A percentile compares a stretch with the other conserved stretches of the same genome.
phyloP scores from a whole-genome alignment of 2,888 invertebrate species.

The Perizoma flavofasciatum region DNA sequence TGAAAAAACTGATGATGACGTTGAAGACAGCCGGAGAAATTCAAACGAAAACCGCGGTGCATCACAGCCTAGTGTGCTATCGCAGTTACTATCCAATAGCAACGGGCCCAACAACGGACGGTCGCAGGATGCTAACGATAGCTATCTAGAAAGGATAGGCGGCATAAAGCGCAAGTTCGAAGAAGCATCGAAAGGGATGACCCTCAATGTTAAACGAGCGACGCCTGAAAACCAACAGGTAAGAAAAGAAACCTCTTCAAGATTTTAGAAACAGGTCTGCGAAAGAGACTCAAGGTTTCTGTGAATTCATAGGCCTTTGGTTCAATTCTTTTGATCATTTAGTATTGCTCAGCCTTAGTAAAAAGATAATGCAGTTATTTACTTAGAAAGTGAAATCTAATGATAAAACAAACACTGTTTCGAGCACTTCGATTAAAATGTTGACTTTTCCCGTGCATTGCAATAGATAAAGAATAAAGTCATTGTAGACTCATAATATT shows the following conservation, averaged over 20 bases:
- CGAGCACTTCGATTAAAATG: too few relatives aligned
- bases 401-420: too few relatives aligned
- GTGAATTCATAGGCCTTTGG: too few relatives aligned
- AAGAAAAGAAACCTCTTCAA: constrained; percentile 9
- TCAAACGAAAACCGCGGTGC: constrained; percentile 54
- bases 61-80: constrained; percentile 81
- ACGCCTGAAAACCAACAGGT: constrained; percentile 81
- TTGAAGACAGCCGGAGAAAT: constrained; percentile 84
- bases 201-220: constrained; percentile 83
- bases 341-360: too few relatives aligned
- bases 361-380: too few relatives aligned
- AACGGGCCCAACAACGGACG: constrained; percentile 70
- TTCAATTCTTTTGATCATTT: too few relatives aligned
- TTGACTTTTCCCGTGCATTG: too few relatives aligned
- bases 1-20: constrained; percentile 92
- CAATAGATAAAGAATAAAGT: too few relatives aligned
- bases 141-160: constrained; percentile 66
- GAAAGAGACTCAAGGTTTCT: too few relatives aligned
- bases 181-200: constrained; percentile 85
- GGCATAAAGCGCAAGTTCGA: constrained; percentile 74
- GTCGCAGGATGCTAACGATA: constrained; percentile 60
- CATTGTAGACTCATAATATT: too few relatives aligned
- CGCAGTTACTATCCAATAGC: constrained; percentile 73
- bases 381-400: too few relatives aligned
- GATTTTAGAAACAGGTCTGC: background rate